A percentile compares a stretch with the other conserved stretches of the same genome.
These are phyloP conservation scores for Leistus spinibarbis DNA, from an alignment of 2,888 invertebrate species.

Conservation along the genomic window DNA sequence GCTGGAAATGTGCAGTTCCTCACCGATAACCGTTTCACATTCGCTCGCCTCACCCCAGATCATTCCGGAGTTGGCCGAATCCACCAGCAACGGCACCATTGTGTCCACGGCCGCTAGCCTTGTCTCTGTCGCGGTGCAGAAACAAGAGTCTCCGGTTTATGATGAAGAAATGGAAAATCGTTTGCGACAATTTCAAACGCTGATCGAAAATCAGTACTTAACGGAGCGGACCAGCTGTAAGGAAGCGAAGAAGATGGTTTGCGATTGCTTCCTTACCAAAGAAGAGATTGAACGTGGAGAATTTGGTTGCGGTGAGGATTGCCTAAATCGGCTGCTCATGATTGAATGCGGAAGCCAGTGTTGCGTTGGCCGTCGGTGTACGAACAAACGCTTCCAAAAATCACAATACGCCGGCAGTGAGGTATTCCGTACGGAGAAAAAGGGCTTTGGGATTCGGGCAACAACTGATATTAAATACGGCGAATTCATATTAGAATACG, in stretches of 20 bases:
- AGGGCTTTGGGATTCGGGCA: slow-evolving; percentile 92
- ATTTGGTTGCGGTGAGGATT: slow-evolving; percentile 92
- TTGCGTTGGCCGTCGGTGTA: slow-evolving; percentile 86
- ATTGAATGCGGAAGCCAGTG: slow-evolving; percentile 96
- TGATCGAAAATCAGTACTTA: slow-evolving; percentile 86
- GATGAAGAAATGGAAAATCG: slow-evolving; percentile 63
- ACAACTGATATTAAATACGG: slow-evolving; percentile 74
- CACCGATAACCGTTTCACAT: slow-evolving; percentile 23
- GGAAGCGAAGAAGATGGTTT: slow-evolving; percentile 91
- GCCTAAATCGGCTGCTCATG: slow-evolving; percentile 95
- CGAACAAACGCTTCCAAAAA: slow-evolving; percentile 93
- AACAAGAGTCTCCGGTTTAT: slow-evolving; percentile 51
- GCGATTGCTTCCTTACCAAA: slow-evolving; percentile 90
- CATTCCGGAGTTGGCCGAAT: not conserved
- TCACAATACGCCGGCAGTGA: slow-evolving; percentile 82
- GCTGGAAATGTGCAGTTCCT: slow-evolving; percentile 64
- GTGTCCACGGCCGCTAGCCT: not conserved
- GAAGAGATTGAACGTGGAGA: slow-evolving; percentile 87
- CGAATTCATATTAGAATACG: slow-evolving; percentile 96
- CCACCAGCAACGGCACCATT: not conserved
- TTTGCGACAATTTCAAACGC: slow-evolving; percentile 77
- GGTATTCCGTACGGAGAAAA: slow-evolving; percentile 90
- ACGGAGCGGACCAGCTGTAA: slow-evolving; percentile 85
- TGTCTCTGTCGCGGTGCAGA: not conserved
- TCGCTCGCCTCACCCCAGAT: not conserved